Evolutionary conservation across 2,888 invertebrate species (phyloP).

Genomic region (Polydesmus complanatus): DNA sequence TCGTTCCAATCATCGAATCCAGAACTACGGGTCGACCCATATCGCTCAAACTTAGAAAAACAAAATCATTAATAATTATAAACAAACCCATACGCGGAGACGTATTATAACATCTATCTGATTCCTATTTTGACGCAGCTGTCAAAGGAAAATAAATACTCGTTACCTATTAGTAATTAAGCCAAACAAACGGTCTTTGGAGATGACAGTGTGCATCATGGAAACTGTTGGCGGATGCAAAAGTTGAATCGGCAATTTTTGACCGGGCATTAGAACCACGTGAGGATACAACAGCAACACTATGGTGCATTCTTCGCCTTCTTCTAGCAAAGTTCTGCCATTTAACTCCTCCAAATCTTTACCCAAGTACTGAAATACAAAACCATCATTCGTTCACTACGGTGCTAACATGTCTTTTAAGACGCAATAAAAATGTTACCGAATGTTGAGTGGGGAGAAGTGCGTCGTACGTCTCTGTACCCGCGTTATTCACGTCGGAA

Average conservation of each 20-base stretch:
- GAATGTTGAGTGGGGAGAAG: constrained; percentile 43
- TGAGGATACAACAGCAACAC: constrained; percentile 46
- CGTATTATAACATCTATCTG: too few relatives aligned
- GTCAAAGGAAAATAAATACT: not conserved
- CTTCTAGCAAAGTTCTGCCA: constrained; percentile 48
- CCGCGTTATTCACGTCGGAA: not conserved
- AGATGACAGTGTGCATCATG: constrained; percentile 44
- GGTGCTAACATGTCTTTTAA: not conserved
- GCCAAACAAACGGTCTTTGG: constrained; percentile 49
- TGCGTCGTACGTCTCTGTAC: constrained; percentile 31
- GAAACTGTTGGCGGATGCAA: constrained; percentile 40
- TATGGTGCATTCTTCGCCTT: constrained; percentile 36
- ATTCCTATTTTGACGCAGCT: not conserved
- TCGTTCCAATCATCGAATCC: constrained; percentile 40
- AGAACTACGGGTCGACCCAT: constrained; percentile 21
- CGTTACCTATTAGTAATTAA: constrained; percentile 39
- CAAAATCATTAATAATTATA: too few relatives aligned
- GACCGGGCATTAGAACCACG: constrained; percentile 59
- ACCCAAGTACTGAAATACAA: constrained; percentile 42
- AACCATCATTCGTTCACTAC: not conserved
- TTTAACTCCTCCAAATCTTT: constrained; percentile 45
- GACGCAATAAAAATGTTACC: too few relatives aligned
- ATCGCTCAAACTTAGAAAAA: constrained; percentile 14
- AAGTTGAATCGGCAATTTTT: constrained; percentile 58
- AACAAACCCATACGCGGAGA: too few relatives aligned